phyloP scores from a whole-genome alignment of 2,888 invertebrate genomes.

The Chloroclystis v-ata region DNA sequence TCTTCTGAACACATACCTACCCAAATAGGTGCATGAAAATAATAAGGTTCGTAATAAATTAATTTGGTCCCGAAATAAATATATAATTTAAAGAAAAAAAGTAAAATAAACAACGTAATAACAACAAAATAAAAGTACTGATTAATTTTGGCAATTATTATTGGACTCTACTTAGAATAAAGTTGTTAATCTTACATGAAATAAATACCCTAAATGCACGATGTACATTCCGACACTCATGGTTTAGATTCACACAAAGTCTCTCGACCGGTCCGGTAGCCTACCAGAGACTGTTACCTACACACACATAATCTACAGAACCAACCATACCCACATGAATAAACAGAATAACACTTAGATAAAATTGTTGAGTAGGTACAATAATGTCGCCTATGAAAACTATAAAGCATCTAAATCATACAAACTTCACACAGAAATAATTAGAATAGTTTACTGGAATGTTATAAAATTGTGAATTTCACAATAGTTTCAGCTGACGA shows the following conservation, averaged over 20 bases:
- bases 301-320: slow-evolving; percentile 53
- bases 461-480: slow-evolving; percentile 55
- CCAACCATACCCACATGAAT: slow-evolving; percentile 54
- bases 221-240: slow-evolving; percentile 59
- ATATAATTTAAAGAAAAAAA: slow-evolving; percentile 69
- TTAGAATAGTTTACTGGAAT: slow-evolving; percentile 65
- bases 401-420: slow-evolving; percentile 65
- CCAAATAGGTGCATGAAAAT: slow-evolving; percentile 59
- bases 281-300: slow-evolving; percentile 57
- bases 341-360: slow-evolving; percentile 59
- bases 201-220: slow-evolving; percentile 68
- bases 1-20: slow-evolving; percentile 69
- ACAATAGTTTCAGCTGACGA: slow-evolving; percentile 45
- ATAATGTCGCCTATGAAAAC: slow-evolving; percentile 60
- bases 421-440: slow-evolving; percentile 61
- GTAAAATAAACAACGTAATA: slow-evolving; percentile 48
- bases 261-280: slow-evolving; percentile 31
- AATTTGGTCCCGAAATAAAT: slow-evolving; percentile 79
- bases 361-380: slow-evolving; percentile 39
- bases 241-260: slow-evolving; percentile 49
- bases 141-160: slow-evolving; percentile 75
- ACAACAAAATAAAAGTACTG: slow-evolving; percentile 72
- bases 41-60: slow-evolving; percentile 73
- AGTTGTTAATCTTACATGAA: slow-evolving; percentile 64
- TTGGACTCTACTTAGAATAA: slow-evolving; percentile 68